Percentiles rank a stretch among this genome's conserved stretches.
Evolutionary conservation across 1,140 invertebrate species (phyloP).

Genomic region (Hylaeus anthracinus): DNA sequence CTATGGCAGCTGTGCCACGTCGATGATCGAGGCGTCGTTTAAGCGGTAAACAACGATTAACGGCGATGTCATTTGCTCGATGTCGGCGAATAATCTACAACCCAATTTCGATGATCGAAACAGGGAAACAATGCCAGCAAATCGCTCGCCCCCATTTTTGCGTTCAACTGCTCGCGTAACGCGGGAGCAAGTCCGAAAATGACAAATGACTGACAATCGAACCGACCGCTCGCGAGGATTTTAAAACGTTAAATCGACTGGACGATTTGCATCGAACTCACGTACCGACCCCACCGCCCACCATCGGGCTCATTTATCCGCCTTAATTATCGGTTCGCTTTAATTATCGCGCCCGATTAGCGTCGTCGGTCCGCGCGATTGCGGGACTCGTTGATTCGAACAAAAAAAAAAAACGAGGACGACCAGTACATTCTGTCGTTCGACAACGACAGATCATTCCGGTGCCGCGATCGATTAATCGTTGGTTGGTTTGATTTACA

Average conservation of each 20-base stretch:
- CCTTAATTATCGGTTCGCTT: slow-evolving; percentile 55
- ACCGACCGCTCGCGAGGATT: slow-evolving; percentile 4
- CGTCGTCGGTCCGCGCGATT: slow-evolving; percentile 52
- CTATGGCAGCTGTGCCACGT: too few relatives aligned
- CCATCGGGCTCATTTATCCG: slow-evolving; percentile 28
- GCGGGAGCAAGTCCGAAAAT: slow-evolving; percentile 1
- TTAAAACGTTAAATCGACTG: slow-evolving; percentile 28
- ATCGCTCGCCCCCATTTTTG: background rate
- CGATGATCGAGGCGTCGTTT: too few relatives aligned
- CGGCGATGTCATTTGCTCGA: too few relatives aligned
- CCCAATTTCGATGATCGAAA: too few relatives aligned
- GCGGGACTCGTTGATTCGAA: slow-evolving; percentile 36
- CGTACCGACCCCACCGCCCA: slow-evolving; percentile 10
- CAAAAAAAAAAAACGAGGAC: background rate
- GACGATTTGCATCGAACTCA: slow-evolving; percentile 42
- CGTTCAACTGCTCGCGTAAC: background rate
- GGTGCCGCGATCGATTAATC: background rate
- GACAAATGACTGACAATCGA: slow-evolving; percentile 41
- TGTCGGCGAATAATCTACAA: too few relatives aligned
- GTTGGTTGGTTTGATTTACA: slow-evolving; percentile 73
- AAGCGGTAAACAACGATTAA: too few relatives aligned
- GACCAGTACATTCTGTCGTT: background rate
- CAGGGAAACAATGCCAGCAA: background rate
- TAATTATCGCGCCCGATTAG: slow-evolving; percentile 55
- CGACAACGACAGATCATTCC: background rate